phyloP scores from a whole-genome alignment of 2,113 vertebrate species.

The Glaucomys volans region DNA sequence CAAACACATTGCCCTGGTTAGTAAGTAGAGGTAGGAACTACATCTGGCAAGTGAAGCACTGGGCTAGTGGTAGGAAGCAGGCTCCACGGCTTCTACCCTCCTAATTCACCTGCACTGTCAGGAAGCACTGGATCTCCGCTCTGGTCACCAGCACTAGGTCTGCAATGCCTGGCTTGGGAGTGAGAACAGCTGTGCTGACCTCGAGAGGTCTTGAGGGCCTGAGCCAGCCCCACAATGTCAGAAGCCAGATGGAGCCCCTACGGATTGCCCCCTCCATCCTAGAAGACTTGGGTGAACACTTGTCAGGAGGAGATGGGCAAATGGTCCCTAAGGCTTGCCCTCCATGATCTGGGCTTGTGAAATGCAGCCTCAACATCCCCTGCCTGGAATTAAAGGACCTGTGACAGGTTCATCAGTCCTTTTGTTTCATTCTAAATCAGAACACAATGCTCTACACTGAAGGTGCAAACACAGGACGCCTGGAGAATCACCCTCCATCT shows the following conservation, averaged over 20 bases:
- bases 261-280: background rate
- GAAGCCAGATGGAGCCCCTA: too few relatives aligned
- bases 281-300: background rate
- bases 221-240: background rate
- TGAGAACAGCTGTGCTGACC: background rate
- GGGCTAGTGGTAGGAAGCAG: too few relatives aligned
- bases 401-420: background rate
- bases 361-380: background rate
- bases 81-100: fast-evolving
- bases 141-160: fast-evolving
- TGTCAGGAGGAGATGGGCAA: background rate
- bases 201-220: background rate
- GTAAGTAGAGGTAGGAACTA: background rate
- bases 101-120: background rate
- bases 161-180: too few relatives aligned
- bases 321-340: fast-evolving
- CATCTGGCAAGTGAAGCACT: background rate
- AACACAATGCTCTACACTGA: background rate
- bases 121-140: background rate
- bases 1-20: background rate
- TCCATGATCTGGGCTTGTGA: fast-evolving
- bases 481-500: background rate
- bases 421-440: background rate
- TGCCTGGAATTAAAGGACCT: background rate
- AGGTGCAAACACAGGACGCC: background rate